Base-by-base conservation (phyloP, 2,888 invertebrate genomes). In the Apamea sordens region DNA sequence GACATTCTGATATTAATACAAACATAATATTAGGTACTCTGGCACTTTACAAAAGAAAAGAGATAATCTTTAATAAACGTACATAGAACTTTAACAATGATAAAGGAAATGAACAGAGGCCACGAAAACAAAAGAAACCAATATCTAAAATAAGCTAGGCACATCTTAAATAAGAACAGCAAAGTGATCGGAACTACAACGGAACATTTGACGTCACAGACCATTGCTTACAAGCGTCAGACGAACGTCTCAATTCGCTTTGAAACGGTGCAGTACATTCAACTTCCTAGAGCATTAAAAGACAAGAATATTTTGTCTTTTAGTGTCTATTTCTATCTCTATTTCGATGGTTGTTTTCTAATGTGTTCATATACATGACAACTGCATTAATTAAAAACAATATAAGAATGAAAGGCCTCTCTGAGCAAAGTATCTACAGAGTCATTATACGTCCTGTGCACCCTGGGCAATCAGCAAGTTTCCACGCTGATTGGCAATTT, bases 181-280 rank as follows among this genome's bases (percentile, higher is more conserved):
- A 69, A 56, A 69, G 71, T 63, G 72, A 73, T 78, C 61, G 75
- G 69, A 83, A 85, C 70, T 79, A 77, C 75, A 70, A 80, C 80
- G 84, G 77, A 69, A 85, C 87, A 83, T 87, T 85, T 79, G 77
- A 75, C 59, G 82, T 76, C 79, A 88, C 91, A 88, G 86, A 69
- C 87, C 87, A 90, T 89, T 90, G 83, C 85, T 82, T 77, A 28
- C 86, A 79, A 91, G 88, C 86, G 87, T 77, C 79, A 73, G 79
- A 70, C 56, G 76, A 85, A 89, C 88, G 82, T 90, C 88, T 91
- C 91, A 90, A 91, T 92, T 89, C 83, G 68, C 83, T 84, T 86
- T 84, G 85, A 79, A 65, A 83, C 41, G 44, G 64, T 71, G 44
- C 61, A 76, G 67, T 63, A 73, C 67, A 41, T 73, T 71, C 69